Conservation (phyloP, 2,113 vertebrate genomes). For the Forbesichthys papilliferus region DNA sequence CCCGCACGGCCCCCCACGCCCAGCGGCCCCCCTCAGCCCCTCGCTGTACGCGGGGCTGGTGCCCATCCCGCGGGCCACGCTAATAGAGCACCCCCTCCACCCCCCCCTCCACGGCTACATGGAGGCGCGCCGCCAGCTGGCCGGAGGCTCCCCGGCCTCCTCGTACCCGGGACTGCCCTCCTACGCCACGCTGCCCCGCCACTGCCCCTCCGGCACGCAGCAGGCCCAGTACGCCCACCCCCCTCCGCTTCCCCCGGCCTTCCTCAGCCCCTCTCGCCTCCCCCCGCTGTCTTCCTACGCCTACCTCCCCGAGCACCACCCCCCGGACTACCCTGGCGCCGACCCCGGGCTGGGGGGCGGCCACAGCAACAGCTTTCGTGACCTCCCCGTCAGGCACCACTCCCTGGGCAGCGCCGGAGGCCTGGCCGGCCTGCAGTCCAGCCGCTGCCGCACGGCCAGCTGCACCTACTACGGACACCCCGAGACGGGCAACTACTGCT, state of each 20-base stretch:
- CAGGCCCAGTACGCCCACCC: conserved; percentile 62
- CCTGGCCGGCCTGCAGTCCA: conserved; percentile 76
- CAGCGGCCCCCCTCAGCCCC: conserved; percentile 63
- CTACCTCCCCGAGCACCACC: conserved; percentile 63
- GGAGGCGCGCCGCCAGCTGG: conserved; percentile 85
- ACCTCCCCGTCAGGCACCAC: conserved; percentile 77
- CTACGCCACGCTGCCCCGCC: conserved; percentile 89
- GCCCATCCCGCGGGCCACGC: conserved; percentile 83
- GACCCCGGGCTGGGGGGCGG: conserved; percentile 28
- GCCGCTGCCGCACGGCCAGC: conserved; percentile 88
- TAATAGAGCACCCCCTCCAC: conserved; percentile 56
- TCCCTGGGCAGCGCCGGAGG: conserved; percentile 77
- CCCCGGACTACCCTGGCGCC: conserved; percentile 56
- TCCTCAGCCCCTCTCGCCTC: conserved; percentile 63
- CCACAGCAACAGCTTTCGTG: conserved; percentile 80
- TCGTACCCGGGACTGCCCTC: conserved; percentile 79
- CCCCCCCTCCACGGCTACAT: conserved; percentile 70
- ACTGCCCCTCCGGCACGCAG: conserved; percentile 64
- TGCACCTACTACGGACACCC: conserved; percentile 95
- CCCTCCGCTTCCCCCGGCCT: conserved; percentile 48
- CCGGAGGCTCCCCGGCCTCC: conserved; percentile 76
- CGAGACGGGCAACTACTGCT: conserved; percentile 94
- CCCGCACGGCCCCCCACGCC: conserved; percentile 60
- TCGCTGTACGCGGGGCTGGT: conserved; percentile 81
- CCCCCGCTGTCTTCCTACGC: conserved; percentile 43